These are phyloP conservation scores for Agriopis aurantiaria DNA, from an alignment of 2,888 invertebrate genomes.

Conservation along the genomic window DNA sequence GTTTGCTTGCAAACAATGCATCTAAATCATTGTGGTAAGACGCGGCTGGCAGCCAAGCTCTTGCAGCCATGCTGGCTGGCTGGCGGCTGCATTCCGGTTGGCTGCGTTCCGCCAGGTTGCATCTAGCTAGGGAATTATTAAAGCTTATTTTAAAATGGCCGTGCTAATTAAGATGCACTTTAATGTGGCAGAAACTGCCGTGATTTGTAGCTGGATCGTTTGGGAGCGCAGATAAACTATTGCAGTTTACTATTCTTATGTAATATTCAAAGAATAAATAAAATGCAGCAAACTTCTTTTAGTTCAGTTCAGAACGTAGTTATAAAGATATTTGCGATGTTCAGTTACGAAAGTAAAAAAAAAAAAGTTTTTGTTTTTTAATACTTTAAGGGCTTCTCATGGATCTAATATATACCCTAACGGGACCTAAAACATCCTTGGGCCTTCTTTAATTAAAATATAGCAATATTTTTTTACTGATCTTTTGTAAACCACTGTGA, in stretches of 20 bases:
- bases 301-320: not conserved
- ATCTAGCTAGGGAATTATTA: constrained; percentile 28
- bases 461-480: too few relatives aligned
- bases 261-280: constrained; percentile 1
- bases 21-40: constrained; percentile 24
- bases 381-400: too few relatives aligned
- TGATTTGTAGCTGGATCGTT: constrained; percentile 31
- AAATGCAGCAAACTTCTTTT: not conserved
- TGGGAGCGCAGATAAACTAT: constrained; percentile 3
- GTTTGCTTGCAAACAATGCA: constrained; percentile 9
- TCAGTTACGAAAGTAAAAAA: too few relatives aligned
- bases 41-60: constrained; percentile 4
- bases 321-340: too few relatives aligned
- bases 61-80: constrained; percentile 1
- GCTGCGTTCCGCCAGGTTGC: constrained; percentile 17
- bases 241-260: not conserved
- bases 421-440: too few relatives aligned
- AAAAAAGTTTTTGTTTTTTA: too few relatives aligned
- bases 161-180: constrained; percentile 36
- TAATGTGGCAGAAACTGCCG: constrained; percentile 28
- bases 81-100: constrained; percentile 8
- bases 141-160: constrained; percentile 35
- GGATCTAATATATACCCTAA: too few relatives aligned
- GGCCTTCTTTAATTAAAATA: too few relatives aligned
- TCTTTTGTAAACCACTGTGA: not conserved